Percentiles rank a stretch among this genome's conserved stretches.
Evolutionary conservation across 2,113 vertebrate species (phyloP).

Genomic region (Aptenodytes patagonicus): DNA sequence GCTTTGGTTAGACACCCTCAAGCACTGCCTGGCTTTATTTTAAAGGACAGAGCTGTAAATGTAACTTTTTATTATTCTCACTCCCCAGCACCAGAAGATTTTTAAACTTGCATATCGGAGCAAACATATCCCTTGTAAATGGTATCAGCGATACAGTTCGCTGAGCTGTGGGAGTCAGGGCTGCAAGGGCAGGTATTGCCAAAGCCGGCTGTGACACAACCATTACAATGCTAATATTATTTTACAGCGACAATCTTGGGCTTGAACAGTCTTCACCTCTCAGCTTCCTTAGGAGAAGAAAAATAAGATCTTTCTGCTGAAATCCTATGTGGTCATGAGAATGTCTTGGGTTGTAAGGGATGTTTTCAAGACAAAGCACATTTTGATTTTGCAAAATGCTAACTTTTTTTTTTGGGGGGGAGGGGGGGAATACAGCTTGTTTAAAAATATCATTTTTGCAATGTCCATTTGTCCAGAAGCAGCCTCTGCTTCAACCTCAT

Average conservation of each 20-base stretch:
- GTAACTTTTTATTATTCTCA: neutral
- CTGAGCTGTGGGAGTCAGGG: neutral
- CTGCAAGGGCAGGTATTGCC: neutral
- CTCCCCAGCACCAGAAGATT: neutral
- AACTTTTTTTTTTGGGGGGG: neutral
- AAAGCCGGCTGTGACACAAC: neutral
- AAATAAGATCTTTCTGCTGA: neutral
- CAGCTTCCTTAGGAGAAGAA: neutral
- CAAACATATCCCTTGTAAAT: neutral
- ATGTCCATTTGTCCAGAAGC: neutral
- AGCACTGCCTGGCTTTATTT: neutral
- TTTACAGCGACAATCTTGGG: neutral
- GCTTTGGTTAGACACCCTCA: neutral
- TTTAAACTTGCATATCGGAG: neutral
- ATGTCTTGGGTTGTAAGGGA: neutral
- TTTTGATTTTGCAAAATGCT: neutral
- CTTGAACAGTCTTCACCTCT: neutral
- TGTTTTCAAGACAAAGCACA: neutral
- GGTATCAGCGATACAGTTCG: rapidly evolving
- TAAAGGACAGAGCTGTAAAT: neutral
- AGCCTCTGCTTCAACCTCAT: neutral
- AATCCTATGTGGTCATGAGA: rapidly evolving
- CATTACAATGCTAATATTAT: neutral
- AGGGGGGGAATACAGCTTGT: neutral
- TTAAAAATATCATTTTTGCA: neutral